phyloP scores from a whole-genome alignment of 1,140 invertebrate genomes.

The Drosophila yakuba region DNA sequence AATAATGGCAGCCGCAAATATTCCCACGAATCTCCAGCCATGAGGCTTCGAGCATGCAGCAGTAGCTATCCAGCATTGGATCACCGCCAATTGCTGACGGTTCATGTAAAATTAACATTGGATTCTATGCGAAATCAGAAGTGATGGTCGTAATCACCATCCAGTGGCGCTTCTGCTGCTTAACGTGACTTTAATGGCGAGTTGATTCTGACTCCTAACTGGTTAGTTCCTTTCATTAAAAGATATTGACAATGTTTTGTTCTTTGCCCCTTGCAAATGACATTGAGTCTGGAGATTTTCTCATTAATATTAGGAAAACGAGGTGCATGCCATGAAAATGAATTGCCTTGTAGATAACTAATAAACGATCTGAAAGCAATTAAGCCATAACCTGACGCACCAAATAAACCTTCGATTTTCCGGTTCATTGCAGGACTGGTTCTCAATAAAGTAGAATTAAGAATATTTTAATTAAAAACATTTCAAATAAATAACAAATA shows the following conservation, averaged over 20 bases:
- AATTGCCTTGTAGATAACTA: conserved; percentile 61
- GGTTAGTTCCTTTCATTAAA: conserved; percentile 31
- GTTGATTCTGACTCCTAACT: conserved; percentile 51
- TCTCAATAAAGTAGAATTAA: background rate
- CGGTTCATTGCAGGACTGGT: too few relatives aligned
- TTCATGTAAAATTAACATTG: conserved; percentile 71
- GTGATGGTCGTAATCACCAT: conserved; percentile 65
- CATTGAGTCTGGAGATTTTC: conserved; percentile 57
- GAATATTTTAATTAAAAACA: too few relatives aligned
- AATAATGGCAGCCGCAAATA: conserved; percentile 73
- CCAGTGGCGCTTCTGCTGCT: conserved; percentile 58
- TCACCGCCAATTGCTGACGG: conserved; percentile 41
- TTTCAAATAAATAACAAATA: too few relatives aligned
- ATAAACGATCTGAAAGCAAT: conserved; percentile 6
- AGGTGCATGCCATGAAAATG: conserved; percentile 51
- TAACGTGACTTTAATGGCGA: conserved; percentile 77
- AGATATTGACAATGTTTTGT: conserved; percentile 32
- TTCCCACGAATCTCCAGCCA: conserved; percentile 69
- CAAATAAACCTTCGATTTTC: background rate
- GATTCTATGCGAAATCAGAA: conserved; percentile 77
- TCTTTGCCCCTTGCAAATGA: conserved; percentile 39
- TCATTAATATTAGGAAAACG: conserved; percentile 37
- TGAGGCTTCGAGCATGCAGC: conserved; percentile 27
- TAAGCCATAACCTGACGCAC: background rate
- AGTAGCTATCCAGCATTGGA: conserved; percentile 43